Evolutionary conservation across 2,113 vertebrate genomes (phyloP).

Genomic region (Irena cyanogastra): DNA sequence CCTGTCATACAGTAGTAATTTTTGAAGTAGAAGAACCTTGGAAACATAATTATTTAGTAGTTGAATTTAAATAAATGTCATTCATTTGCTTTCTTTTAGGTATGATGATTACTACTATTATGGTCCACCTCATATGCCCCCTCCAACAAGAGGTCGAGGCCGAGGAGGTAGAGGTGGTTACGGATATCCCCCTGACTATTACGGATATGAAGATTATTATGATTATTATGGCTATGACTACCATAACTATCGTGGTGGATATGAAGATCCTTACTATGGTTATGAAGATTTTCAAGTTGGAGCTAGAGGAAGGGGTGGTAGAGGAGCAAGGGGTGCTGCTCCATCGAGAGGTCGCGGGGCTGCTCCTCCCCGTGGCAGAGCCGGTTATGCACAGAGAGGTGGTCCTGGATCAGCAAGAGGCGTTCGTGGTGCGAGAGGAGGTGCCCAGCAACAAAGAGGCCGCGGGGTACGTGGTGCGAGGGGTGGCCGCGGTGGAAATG

Average conservation of each 20-base stretch:
- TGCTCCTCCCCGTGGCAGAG: slow-evolving; percentile 87
- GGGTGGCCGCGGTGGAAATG: slow-evolving; percentile 99
- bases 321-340: slow-evolving; percentile 87
- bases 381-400: slow-evolving; percentile 92
- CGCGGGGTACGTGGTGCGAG: slow-evolving; percentile 99
- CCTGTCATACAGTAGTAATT: neutral
- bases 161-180: slow-evolving; percentile 90
- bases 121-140: slow-evolving; percentile 89
- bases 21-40: neutral
- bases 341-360: slow-evolving; percentile 87
- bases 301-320: slow-evolving; percentile 87
- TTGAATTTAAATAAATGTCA: slow-evolving; percentile 3
- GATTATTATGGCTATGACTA: slow-evolving; percentile 99
- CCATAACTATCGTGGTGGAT: slow-evolving; percentile 97
- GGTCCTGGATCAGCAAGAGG: slow-evolving; percentile 88
- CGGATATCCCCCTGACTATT: slow-evolving; percentile 93
- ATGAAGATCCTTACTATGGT: slow-evolving; percentile 97
- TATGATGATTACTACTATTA: slow-evolving; percentile 99
- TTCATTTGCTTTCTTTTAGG: slow-evolving; percentile 70
- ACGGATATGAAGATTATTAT: slow-evolving; percentile 96
- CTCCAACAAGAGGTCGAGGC: slow-evolving; percentile 88
- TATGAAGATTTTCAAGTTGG: slow-evolving; percentile 97
- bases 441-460: slow-evolving; percentile 91
- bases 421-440: slow-evolving; percentile 90
- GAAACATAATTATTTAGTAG: neutral